Base-by-base conservation (phyloP, 2,888 invertebrate genomes). In the Eilema depressum region DNA sequence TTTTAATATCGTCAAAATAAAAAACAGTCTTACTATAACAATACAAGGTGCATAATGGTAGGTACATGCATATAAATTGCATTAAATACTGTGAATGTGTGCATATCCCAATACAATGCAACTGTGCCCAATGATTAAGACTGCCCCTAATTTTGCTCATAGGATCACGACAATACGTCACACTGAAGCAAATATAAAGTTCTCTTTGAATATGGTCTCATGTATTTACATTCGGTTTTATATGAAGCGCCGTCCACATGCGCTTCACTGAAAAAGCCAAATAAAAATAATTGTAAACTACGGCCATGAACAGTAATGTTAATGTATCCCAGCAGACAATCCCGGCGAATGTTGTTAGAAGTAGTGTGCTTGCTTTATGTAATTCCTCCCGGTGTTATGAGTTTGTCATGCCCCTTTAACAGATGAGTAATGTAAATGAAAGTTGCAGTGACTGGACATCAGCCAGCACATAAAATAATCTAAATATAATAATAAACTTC, bases 21-120 rank as follows among this genome's bases (percentile, higher is more conserved):
- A 73, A 76, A 77, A 57, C 23, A 67, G 67, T 73, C 70, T 73
- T 74, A 80, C 76, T 78, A 75, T 73, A 56, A 73, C 72, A 75
- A 71, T 66, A 79, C 66, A 77, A 75, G 69, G 83, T 86, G 85
- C 78, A 82, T 77, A 80, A 83, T 85, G 83, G 81, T 83, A 53
- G 53, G 78, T 79, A 81, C 91, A 91, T 92, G 92, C 91, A 90
- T 78, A 85, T 84, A 87, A 77, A 79, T 78, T 76, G 79, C 81
- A 80, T 82, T 76, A 83, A 82, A 83, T 86, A 89, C 87, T 84
- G 91, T 92, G 92, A 89, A 83, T 75, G 84, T 88, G 95, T 92
- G 93, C 93, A 88, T 89, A 88, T 90, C 91, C 93, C 93, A 91
- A 91, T 92, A 94, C 95, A 94, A 95, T 92, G 94, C 95, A 95